A percentile compares a stretch with the other conserved stretches of the same genome.
Evolutionary conservation across 2,113 vertebrate species (phyloP).

Genomic region (Chascanopsetta lugubris): DNA sequence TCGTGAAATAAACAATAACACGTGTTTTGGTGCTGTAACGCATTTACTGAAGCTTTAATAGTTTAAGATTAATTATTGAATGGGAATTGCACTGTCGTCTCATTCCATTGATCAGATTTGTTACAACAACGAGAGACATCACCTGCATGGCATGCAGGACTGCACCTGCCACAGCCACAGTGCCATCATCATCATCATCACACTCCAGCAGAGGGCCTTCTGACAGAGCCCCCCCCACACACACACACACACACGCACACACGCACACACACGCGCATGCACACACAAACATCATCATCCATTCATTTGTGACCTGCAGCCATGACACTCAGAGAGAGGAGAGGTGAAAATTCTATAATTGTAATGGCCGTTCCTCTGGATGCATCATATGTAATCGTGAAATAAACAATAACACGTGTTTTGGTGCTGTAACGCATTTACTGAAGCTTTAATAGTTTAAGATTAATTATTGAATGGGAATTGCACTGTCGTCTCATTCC

Average conservation of each 20-base stretch:
- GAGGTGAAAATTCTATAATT: background rate
- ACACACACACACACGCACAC: too few species aligned
- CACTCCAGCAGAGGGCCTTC: conserved; percentile 49
- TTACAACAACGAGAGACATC: conserved; percentile 77
- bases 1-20: too few species aligned
- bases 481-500: background rate
- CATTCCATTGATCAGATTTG: too few species aligned
- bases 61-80: too few species aligned
- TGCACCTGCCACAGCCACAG: conserved; percentile 70
- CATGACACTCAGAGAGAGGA: background rate
- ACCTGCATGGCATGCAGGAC: conserved; percentile 74
- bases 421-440: background rate
- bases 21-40: too few species aligned
- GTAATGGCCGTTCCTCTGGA: background rate
- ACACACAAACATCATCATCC: background rate
- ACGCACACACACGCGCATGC: conserved; percentile 3
- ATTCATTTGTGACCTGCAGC: background rate
- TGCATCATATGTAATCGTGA: background rate
- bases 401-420: too few species aligned
- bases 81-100: too few species aligned
- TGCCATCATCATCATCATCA: conserved; percentile 57
- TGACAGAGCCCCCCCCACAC: too few species aligned
- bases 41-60: background rate
- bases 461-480: too few species aligned
- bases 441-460: background rate